These are phyloP conservation scores for Conistra vaccinii DNA, from an alignment of 2,888 invertebrate genomes.

Conservation along the genomic window DNA sequence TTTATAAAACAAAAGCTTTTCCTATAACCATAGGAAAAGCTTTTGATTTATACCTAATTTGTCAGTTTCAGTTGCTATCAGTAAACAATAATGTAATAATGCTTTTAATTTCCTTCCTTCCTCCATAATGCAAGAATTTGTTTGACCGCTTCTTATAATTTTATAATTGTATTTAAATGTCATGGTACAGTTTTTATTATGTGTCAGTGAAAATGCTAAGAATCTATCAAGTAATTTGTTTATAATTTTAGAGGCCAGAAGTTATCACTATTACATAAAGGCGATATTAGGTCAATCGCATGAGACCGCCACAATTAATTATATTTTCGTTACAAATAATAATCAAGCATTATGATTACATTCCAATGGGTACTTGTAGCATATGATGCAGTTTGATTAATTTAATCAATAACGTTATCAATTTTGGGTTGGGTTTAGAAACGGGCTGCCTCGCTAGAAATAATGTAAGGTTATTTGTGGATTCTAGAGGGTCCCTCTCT, in stretches of 20 bases:
- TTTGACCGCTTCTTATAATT: not conserved
- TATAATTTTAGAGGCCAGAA: not conserved
- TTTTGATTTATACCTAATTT: no score
- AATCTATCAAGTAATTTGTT: not conserved
- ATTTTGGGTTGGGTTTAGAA: not conserved
- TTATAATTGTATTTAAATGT: not conserved
- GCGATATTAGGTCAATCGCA: constrained; percentile 11
- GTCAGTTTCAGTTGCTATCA: not conserved
- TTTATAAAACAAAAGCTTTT: not conserved
- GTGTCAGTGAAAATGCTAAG: not conserved
- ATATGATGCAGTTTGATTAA: constrained; percentile 32
- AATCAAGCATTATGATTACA: constrained; percentile 7
- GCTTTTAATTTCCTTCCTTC: not conserved
- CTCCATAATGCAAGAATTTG: not conserved
- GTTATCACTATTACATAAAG: constrained; percentile 29
- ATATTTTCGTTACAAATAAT: constrained; percentile 26
- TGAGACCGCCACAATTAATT: constrained; percentile 14
- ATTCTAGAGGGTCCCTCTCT: no score
- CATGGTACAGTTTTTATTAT: not conserved
- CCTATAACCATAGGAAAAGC: no score
- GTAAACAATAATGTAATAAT: not conserved
- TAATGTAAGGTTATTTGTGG: no score
- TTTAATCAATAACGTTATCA: constrained; percentile 33
- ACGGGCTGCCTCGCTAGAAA: no score
- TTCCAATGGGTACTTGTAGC: constrained; percentile 6